Evolutionary conservation across 2,888 invertebrate species (phyloP).

Genomic region (Diaphora mendica): DNA sequence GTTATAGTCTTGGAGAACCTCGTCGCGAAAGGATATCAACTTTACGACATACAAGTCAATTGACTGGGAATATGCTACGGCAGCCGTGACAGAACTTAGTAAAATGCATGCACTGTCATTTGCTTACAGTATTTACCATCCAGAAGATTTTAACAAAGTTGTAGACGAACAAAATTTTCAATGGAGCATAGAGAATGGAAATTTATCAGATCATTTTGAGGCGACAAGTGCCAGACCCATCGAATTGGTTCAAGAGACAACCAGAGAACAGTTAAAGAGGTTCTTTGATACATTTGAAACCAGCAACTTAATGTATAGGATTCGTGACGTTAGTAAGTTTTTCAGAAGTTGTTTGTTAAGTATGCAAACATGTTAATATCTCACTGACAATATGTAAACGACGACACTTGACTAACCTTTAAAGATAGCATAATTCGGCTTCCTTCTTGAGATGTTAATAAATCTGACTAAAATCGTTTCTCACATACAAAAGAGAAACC

Average conservation of each 20-base stretch:
- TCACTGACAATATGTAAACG: too few species aligned
- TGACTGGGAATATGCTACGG: constrained; percentile 66
- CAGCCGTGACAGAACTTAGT: constrained; percentile 64
- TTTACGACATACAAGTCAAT: constrained; percentile 63
- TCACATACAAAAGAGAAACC: background rate
- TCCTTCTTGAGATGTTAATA: too few species aligned
- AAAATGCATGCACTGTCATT: constrained; percentile 76
- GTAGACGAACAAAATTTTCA: constrained; percentile 42
- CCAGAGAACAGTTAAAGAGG: background rate
- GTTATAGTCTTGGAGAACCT: constrained; percentile 71
- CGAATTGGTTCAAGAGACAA: background rate
- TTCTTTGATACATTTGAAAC: constrained; percentile 19
- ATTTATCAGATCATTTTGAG: background rate
- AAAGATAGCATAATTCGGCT: too few species aligned
- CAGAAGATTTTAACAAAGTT: constrained; percentile 60
- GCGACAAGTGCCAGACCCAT: background rate
- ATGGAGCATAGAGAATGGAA: constrained; percentile 13
- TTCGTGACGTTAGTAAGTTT: constrained; percentile 40
- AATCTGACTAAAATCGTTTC: background rate
- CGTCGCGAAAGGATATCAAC: constrained; percentile 56
- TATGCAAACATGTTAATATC: too few species aligned
- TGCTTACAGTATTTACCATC: constrained; percentile 55
- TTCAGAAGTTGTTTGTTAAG: background rate
- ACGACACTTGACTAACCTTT: too few species aligned
- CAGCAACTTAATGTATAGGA: constrained; percentile 54